phyloP scores from a whole-genome alignment of 2,797 vertebrate genomes.

The Mastacembelus armatus region DNA sequence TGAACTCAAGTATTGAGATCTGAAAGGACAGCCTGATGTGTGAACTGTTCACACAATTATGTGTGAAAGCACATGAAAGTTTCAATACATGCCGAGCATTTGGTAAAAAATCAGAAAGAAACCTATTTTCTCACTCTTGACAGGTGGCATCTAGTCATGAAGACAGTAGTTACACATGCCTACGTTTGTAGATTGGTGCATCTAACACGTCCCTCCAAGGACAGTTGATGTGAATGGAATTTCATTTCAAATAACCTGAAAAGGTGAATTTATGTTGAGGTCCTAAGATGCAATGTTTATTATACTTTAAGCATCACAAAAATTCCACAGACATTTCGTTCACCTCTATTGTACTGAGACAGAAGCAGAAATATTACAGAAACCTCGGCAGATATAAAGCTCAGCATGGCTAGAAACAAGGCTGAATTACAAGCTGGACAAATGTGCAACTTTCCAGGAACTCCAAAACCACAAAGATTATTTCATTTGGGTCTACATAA shows the following conservation, averaged over 20 bases:
- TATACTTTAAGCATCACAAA: not conserved
- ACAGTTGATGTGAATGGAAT: not conserved
- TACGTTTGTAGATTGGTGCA: not conserved
- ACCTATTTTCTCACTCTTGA: not conserved
- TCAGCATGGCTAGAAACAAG: too few species aligned
- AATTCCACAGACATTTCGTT: not conserved
- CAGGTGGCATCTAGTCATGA: not conserved
- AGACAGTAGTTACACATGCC: not conserved
- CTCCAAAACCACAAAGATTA: too few species aligned
- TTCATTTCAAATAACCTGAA: not conserved
- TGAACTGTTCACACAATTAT: not conserved
- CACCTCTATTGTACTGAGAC: not conserved
- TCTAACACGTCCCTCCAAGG: not conserved
- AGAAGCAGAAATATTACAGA: not conserved
- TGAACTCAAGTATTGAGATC: slow-evolving; percentile 27
- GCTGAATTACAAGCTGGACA: too few species aligned
- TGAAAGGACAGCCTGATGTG: slow-evolving; percentile 1
- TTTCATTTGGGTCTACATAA: too few species aligned
- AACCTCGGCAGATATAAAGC: too few species aligned
- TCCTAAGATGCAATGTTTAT: not conserved
- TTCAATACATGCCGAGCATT: not conserved
- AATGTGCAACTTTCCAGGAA: too few species aligned
- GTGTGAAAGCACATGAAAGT: not conserved
- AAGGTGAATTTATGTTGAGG: not conserved
- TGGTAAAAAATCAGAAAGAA: not conserved